Evolutionary conservation across 1,140 invertebrate species (phyloP), one percentile per base, ranked within the genome.

Genomic region (Lepidurus packardi): DNA sequence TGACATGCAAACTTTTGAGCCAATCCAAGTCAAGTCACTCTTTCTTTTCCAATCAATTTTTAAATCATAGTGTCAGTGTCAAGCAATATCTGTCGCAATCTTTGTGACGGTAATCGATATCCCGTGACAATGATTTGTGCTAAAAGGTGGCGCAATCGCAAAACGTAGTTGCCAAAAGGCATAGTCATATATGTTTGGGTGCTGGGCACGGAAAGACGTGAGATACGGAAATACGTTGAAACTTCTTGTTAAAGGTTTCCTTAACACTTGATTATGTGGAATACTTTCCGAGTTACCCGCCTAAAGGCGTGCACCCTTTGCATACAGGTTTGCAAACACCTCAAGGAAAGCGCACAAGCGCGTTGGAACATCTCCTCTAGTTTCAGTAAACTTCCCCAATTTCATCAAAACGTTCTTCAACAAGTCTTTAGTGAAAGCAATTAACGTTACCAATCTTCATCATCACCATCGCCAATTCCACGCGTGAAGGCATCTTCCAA

Each of bases 401-500:
- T 73, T 78, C 43, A 34, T 11, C 16, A 21, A 43, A 44, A 0
- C 34, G 44, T 75, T 10, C 21, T 44, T 43, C 16, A 13, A 73
- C 1, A 34, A 76, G 8, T 41, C 34, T 73, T 73, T 73, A n/a
- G 2, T 11, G 10, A 73, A 34, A 78, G 34, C 7, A 47, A 73
- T 21, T 41, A n/a, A 43, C 42, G 16, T 75, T 78, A 78, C 80
- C 78, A 79, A 13, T 76, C 74, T 77, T 65, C 34, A 8, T 76
- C 6, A 41, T 47, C 42, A 13, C 79, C 80, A 10, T 80, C 76
- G 77, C 78, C 80, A 43, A 78, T 43, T 43, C 80, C 80, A 13
- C 78, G 65, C 43, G 77, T 53, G 43, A 80, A 81, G 1, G 80
- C 80, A 45, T 81, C 79, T 47, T 73, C 44, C 74, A 81, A 74